These are phyloP conservation scores for Ashinkailepas kermadecensis DNA, from an alignment of 2,888 invertebrate genomes.

Conservation along the genomic window DNA sequence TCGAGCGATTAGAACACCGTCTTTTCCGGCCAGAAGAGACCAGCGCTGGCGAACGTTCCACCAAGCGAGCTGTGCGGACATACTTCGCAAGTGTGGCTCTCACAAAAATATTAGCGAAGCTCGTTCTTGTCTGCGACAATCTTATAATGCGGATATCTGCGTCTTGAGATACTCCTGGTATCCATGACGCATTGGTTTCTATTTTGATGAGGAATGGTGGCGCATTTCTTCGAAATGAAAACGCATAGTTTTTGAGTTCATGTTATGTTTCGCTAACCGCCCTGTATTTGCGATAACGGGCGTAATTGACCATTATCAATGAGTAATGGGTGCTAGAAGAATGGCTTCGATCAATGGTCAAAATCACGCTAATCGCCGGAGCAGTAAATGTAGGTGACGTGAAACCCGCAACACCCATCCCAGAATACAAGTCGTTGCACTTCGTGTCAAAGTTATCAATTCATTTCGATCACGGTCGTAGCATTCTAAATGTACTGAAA, in stretches of 20 bases:
- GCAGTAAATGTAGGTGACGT: neutral
- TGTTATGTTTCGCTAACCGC: too few relatives aligned
- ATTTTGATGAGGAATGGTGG: too few relatives aligned
- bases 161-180: neutral
- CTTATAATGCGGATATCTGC: neutral
- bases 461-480: neutral
- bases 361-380: neutral
- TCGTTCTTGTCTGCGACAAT: too few relatives aligned
- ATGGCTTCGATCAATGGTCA: neutral
- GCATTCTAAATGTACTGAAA: neutral
- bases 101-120: too few relatives aligned
- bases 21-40: too few relatives aligned
- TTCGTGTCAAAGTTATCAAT: neutral
- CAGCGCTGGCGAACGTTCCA: too few relatives aligned
- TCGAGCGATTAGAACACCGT: too few relatives aligned
- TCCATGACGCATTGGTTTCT: neutral
- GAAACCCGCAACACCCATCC: neutral
- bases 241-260: too few relatives aligned
- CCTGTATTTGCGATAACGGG: neutral
- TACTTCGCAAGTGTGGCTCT: too few relatives aligned
- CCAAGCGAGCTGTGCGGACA: too few relatives aligned
- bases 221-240: too few relatives aligned
- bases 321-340: neutral
- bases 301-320: neutral
- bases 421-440: neutral